phyloP scores from a whole-genome alignment of 2,888 invertebrate genomes.

The Alentia gelatinosa region DNA sequence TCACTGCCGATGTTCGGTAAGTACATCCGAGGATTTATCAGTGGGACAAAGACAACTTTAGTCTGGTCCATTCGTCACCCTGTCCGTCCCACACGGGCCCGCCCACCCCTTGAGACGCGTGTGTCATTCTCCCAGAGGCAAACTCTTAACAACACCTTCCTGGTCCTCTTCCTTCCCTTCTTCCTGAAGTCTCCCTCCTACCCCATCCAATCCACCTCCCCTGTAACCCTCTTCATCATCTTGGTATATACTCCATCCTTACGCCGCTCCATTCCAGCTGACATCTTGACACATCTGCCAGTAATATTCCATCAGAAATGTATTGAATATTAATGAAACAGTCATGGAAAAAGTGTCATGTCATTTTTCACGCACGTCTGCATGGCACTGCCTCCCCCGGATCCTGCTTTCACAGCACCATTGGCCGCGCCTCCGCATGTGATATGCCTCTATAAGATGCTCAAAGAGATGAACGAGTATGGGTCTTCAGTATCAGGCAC shows the following conservation, averaged over 20 bases:
- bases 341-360: constrained; percentile 42
- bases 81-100: not conserved
- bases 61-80: not conserved
- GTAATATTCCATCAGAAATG: constrained; percentile 45
- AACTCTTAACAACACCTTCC: not conserved
- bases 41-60: not conserved
- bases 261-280: not conserved
- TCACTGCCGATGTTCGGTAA: not conserved
- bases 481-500: not conserved
- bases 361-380: constrained; percentile 14
- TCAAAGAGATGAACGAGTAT: not conserved
- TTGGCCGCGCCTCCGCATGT: too few species aligned
- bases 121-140: not conserved
- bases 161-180: not conserved
- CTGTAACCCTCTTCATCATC: constrained; percentile 7
- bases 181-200: too few species aligned
- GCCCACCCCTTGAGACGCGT: not conserved
- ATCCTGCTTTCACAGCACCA: too few species aligned
- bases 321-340: constrained; percentile 45
- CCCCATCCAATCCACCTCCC: too few species aligned
- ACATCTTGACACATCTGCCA: constrained; percentile 32
- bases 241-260: constrained; percentile 10
- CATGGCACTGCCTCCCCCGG: constrained; percentile 21
- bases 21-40: not conserved
- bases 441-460: constrained; percentile 19